These are phyloP conservation scores for Rhagium mordax DNA, from an alignment of 2,888 invertebrate genomes.

Conservation along the genomic window DNA sequence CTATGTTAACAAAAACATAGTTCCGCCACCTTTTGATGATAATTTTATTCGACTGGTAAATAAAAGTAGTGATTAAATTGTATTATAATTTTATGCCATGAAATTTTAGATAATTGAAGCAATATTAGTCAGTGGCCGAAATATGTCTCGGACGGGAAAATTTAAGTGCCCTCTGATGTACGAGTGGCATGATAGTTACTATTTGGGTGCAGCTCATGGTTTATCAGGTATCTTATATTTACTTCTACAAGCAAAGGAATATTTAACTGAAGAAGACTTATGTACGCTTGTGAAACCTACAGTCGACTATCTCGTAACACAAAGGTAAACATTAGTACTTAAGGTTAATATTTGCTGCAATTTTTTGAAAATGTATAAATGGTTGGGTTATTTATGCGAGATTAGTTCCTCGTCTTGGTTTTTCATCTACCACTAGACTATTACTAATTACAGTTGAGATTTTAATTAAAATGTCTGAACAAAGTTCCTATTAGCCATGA, in stretches of 20 bases:
- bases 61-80: background rate
- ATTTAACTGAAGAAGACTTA: constrained; percentile 74
- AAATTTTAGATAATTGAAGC: constrained; percentile 75
- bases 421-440: too few relatives aligned
- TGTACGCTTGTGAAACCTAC: constrained; percentile 76
- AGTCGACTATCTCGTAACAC: constrained; percentile 75
- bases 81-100: constrained; percentile 30
- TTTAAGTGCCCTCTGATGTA: constrained; percentile 82
- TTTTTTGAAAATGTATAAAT: too few relatives aligned
- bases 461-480: too few relatives aligned
- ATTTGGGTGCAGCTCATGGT: constrained; percentile 93
- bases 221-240: constrained; percentile 88
- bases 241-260: constrained; percentile 80
- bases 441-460: too few relatives aligned
- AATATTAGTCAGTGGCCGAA: constrained; percentile 78
- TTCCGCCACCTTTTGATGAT: constrained; percentile 74
- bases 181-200: constrained; percentile 89
- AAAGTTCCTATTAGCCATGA: too few relatives aligned
- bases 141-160: constrained; percentile 72
- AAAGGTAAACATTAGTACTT: constrained; percentile 62
- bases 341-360: too few relatives aligned
- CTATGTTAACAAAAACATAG: constrained; percentile 80
- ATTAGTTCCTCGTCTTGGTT: too few relatives aligned
- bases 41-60: constrained; percentile 75
- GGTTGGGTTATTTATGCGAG: too few relatives aligned